phyloP scores from a whole-genome alignment of 2,113 vertebrate genomes.

The Glareola pratincola region DNA sequence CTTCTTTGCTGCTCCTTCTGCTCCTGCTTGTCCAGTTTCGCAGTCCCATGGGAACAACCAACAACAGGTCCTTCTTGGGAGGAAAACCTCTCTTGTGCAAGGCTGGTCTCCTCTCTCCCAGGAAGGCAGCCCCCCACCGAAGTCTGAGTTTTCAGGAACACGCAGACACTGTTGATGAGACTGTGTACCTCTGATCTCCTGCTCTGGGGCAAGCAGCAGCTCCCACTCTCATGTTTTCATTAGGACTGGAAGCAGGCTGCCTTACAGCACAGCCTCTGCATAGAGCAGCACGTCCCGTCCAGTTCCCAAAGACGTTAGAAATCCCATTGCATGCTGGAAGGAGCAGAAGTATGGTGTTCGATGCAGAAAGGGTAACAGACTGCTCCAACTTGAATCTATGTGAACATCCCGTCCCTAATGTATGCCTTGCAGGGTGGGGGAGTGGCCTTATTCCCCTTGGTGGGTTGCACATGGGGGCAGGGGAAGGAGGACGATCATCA shows the following conservation, averaged over 20 bases:
- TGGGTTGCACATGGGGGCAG: background rate
- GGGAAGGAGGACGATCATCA: background rate
- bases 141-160: background rate
- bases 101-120: background rate
- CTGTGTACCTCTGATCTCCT: background rate
- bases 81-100: background rate
- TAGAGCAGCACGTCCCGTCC: background rate
- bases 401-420: background rate
- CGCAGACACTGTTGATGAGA: background rate
- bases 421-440: background rate
- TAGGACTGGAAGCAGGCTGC: background rate
- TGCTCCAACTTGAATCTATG: background rate
- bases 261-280: background rate
- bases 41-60: background rate
- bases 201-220: background rate
- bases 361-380: background rate
- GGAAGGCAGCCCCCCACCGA: fast-evolving
- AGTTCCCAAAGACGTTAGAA: background rate
- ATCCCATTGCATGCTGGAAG: fast-evolving
- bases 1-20: background rate
- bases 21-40: background rate
- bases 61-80: background rate
- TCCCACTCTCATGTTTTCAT: fast-evolving
- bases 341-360: background rate
- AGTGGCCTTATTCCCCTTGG: fast-evolving